These are phyloP conservation scores for Macaria notata DNA, from an alignment of 2,888 invertebrate genomes.

Conservation along the genomic window DNA sequence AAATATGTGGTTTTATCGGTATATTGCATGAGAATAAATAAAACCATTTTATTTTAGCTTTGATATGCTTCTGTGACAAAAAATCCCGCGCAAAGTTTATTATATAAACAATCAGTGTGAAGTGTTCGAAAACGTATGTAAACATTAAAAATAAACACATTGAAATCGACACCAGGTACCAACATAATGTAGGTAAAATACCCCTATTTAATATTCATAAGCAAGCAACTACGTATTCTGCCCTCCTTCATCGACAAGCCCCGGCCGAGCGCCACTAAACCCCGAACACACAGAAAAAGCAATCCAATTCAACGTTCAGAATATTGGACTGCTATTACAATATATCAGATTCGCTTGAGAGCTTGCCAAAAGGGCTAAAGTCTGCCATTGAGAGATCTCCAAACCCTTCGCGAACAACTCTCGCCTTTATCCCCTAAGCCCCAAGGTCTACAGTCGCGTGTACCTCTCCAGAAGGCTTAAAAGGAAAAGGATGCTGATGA, in stretches of 20 bases:
- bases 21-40: no score
- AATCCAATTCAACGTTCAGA: conserved; percentile 20
- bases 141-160: no score
- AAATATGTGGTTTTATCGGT: no score
- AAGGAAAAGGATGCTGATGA: conserved; percentile 15
- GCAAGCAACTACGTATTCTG: no score
- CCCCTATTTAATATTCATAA: no score
- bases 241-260: background rate
- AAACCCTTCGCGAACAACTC: conserved; percentile 2
- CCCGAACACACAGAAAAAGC: conserved; percentile 6
- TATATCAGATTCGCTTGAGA: conserved; percentile 22
- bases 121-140: no score
- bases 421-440: conserved; percentile 3
- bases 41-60: no score
- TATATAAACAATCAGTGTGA: no score
- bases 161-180: no score
- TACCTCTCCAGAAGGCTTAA: background rate
- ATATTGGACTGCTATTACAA: conserved; percentile 22
- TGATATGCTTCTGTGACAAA: no score
- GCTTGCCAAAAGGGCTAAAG: conserved; percentile 22
- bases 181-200: no score
- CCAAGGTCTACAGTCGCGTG: background rate
- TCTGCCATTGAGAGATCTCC: conserved; percentile 2
- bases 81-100: no score
- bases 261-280: background rate